Percentiles rank a stretch among this genome's conserved stretches.
phyloP scores from a whole-genome alignment of 2,888 invertebrate species.

The Trichacis sp. region DNA sequence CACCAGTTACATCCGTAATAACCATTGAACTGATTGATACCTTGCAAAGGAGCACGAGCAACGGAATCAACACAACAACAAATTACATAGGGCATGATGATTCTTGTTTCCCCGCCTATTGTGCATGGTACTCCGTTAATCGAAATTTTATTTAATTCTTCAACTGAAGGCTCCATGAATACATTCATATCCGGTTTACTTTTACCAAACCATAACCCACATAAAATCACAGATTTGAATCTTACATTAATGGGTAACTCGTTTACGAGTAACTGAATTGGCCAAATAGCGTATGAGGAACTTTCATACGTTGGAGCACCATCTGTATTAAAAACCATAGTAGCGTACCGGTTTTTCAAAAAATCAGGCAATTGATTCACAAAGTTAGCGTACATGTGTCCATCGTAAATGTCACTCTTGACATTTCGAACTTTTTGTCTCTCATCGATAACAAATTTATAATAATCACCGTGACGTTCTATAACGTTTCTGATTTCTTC shows the following conservation, averaged over 20 bases:
- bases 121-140: conserved; percentile 17
- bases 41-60: conserved; percentile 22
- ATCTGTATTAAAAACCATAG: conserved; percentile 20
- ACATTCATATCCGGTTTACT: conserved; percentile 26
- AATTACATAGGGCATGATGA: conserved; percentile 19
- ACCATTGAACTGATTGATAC: conserved; percentile 16
- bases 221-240: conserved; percentile 11
- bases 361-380: neutral
- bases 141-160: conserved; percentile 20
- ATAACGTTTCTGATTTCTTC: conserved; percentile 6
- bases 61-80: conserved; percentile 32
- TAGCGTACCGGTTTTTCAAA: conserved; percentile 9
- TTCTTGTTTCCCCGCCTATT: conserved; percentile 15
- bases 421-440: neutral
- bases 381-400: conserved; percentile 3
- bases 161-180: conserved; percentile 22
- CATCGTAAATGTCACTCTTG: conserved; percentile 14
- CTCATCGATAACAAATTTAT: conserved; percentile 9
- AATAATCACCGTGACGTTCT: conserved; percentile 8
- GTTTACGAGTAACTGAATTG: conserved; percentile 23
- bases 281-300: conserved; percentile 23
- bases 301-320: conserved; percentile 15
- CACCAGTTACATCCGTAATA: conserved; percentile 23
- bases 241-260: conserved; percentile 14
- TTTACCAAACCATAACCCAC: conserved; percentile 27